Percentiles rank a stretch among this genome's conserved stretches.
These are phyloP conservation scores for Chrysocyon brachyurus DNA, from an alignment of 2,797 vertebrate genomes.

Conservation along the genomic window DNA sequence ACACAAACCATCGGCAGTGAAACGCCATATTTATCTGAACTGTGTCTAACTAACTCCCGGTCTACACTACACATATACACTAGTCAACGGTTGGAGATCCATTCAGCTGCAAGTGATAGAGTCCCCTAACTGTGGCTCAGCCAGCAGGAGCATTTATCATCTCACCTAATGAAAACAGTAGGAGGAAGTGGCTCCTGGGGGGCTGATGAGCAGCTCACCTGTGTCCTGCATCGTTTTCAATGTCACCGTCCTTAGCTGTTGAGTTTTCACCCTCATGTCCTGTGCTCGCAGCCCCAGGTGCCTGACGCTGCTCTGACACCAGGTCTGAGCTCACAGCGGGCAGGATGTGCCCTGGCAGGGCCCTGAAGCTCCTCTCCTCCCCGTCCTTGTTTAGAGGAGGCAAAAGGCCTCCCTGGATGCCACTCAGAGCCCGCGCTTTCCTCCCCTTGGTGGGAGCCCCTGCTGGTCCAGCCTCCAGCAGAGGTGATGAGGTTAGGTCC, in stretches of 20 bases:
- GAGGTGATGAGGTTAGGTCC: not conserved
- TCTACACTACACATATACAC: not conserved
- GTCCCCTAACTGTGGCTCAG: not conserved
- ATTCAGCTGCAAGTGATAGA: conserved; percentile 15
- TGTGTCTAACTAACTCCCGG: not conserved
- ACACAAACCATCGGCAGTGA: not conserved
- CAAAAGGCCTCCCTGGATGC: not conserved
- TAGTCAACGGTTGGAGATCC: not conserved
- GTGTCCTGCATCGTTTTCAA: not conserved
- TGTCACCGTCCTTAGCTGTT: not conserved
- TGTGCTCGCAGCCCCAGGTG: not conserved
- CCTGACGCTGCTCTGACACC: not conserved
- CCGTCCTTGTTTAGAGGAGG: not conserved
- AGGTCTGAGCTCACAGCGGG: not conserved
- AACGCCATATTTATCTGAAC: not conserved
- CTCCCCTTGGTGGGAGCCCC: not conserved
- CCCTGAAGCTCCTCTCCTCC: not conserved
- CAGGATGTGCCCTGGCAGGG: accelerated
- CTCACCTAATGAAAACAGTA: not conserved
- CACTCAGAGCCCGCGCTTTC: too few relatives aligned
- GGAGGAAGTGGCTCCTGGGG: not conserved
- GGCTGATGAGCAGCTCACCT: not conserved
- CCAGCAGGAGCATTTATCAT: not conserved
- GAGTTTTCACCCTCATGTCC: not conserved
- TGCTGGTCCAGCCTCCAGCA: not conserved